Base-by-base conservation (phyloP, 2,888 invertebrate genomes). In the Caenorhabditis sp. region DNA sequence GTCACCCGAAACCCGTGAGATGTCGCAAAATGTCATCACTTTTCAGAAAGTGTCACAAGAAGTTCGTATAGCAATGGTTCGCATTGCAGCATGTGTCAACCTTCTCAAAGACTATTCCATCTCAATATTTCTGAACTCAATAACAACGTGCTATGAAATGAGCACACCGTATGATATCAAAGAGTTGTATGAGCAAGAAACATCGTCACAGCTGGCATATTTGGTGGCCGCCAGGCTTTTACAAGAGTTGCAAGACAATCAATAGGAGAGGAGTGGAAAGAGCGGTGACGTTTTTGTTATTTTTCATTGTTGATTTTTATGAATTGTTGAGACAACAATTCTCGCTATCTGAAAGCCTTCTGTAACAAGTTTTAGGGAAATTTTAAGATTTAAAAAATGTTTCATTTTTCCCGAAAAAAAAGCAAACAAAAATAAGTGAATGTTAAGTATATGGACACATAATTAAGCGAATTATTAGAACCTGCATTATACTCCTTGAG, bases 121-220 rank as follows among this genome's bases (percentile, higher is more conserved):
- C 90, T 92, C 94, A 91, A 89, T 99, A 1, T 95, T 93, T 83
- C 95, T 97, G 87, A 95, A 95, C 0, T 95, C 94, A 85, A 93
- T 97, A 58, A 91, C 93, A 81, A 87, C 89, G 12, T 94, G 95
- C 0, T 97, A 92, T 88, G 94, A 95, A 81, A 94, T 93, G 86
- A 95, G 96, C 24, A 62, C 71, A 24, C 58, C 62, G 12, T 70
- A 64, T 72, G 78, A 76, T 58, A 65, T 69, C 17, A 69, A 66
- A 61, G 73, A 73, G 24, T 59, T 73, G 17, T 50, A 69, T 21
- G 73, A 73, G 19, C 69, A 69, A 57, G 74, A 74, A n/a, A 66
- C 63, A 21, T 62, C 74, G 14, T 62, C 74, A 0, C 49, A 64
- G 21, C 60, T 74, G 6, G 74, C 74, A 43, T 68, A 69, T 36